Conservation (phyloP, 92 coral and sea anemone genomes). For the Bergia sp. region DNA sequence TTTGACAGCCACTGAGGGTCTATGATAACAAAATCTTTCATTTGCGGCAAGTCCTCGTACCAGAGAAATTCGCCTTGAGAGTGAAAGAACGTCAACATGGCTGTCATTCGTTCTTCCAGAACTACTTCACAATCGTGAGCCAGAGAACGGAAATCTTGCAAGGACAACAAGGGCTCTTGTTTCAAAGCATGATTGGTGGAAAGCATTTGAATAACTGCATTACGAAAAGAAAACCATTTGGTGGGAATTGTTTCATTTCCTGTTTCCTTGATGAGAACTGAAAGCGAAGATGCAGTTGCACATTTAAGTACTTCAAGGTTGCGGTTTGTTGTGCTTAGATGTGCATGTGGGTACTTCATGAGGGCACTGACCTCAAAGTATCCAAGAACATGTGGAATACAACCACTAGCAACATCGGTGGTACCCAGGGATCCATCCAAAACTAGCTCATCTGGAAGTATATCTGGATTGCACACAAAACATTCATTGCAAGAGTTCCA, state of each 20-base stretch:
- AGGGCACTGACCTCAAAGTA: slow-evolving; percentile 44
- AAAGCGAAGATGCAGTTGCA: neutral
- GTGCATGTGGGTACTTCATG: neutral
- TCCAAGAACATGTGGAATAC: slow-evolving; percentile 40
- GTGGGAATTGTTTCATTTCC: slow-evolving; percentile 5
- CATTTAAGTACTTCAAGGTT: neutral
- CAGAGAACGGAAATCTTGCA: neutral
- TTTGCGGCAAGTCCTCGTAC: slow-evolving; percentile 37
- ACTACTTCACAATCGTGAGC: neutral
- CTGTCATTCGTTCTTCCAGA: neutral
- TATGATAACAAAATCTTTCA: slow-evolving; percentile 44
- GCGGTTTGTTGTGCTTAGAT: neutral
- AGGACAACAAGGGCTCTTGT: neutral
- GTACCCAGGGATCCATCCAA: neutral
- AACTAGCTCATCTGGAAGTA: neutral
- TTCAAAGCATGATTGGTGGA: neutral
- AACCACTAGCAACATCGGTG: neutral
- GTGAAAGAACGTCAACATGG: slow-evolving; percentile 35
- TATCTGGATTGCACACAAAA: slow-evolving; percentile 10
- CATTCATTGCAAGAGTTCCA: neutral
- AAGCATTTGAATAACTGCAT: neutral
- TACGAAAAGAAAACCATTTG: slow-evolving; percentile 9
- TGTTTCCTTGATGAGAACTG: neutral
- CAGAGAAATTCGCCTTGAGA: slow-evolving; percentile 49
- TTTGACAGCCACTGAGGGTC: slow-evolving; percentile 54